Conservation (phyloP, 2,113 vertebrate genomes). For the Burhinus bistriatus region DNA sequence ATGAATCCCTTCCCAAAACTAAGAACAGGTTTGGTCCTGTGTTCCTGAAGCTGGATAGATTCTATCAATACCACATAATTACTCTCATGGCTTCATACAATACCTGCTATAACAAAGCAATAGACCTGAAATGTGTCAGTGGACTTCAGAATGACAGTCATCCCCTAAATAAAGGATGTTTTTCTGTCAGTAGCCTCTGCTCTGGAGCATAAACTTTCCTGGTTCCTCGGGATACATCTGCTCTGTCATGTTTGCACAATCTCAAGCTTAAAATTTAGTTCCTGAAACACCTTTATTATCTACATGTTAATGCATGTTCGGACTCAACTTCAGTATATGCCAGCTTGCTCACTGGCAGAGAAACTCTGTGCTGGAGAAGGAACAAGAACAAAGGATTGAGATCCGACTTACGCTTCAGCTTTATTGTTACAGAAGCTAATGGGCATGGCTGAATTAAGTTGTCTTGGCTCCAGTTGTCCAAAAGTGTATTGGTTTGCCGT, state of each 20-base stretch:
- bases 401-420: background rate
- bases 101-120: background rate
- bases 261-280: background rate
- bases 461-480: background rate
- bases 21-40: constrained; percentile 33
- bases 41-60: constrained; percentile 1
- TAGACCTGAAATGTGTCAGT: background rate
- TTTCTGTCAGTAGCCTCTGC: background rate
- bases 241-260: background rate
- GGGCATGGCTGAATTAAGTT: background rate
- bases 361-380: background rate
- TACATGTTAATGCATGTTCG: background rate
- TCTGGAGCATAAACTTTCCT: background rate
- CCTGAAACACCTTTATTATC: background rate
- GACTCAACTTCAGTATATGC: background rate
- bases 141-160: background rate
- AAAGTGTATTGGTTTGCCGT: background rate
- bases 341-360: background rate
- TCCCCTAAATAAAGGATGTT: background rate
- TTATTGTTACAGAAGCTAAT: background rate
- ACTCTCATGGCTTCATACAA: background rate
- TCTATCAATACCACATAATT: constrained; percentile 32
- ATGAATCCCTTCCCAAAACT: background rate
- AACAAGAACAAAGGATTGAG: background rate
- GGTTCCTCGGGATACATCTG: background rate